phyloP scores from a whole-genome alignment of 1,140 invertebrate genomes.

The Drosophila pectinifera region DNA sequence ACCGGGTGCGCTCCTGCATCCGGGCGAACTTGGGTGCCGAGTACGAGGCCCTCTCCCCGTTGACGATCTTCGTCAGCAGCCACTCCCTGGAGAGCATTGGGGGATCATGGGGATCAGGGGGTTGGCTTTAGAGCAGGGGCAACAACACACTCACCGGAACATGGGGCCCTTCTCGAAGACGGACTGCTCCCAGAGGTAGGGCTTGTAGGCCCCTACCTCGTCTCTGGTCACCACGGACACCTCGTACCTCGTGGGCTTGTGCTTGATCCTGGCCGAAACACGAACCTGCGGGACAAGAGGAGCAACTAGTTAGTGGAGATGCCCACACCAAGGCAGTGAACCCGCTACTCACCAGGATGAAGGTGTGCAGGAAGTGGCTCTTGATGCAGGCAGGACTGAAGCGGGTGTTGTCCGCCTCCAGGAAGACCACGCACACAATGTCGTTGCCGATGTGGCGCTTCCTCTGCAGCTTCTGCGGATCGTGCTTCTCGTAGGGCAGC shows the following conservation, averaged over 20 bases:
- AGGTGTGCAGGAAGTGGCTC: constrained; percentile 96
- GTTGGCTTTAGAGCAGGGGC: too few relatives aligned
- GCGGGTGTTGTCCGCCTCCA: constrained; percentile 95
- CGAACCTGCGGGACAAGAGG: constrained; percentile 86
- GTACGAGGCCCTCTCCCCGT: constrained; percentile 98
- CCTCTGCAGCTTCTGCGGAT: constrained; percentile 96
- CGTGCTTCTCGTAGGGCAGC: constrained; percentile 95
- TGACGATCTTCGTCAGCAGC: constrained; percentile 98
- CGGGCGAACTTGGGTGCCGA: constrained; percentile 98
- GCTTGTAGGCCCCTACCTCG: constrained; percentile 98
- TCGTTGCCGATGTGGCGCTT: constrained; percentile 99
- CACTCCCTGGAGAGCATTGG: constrained; percentile 90
- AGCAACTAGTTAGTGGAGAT: not conserved
- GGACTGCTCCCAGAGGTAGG: constrained; percentile 96
- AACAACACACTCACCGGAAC: constrained; percentile 87
- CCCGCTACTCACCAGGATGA: constrained; percentile 89
- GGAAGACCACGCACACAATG: constrained; percentile 98
- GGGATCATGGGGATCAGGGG: not conserved
- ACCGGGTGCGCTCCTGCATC: constrained; percentile 96
- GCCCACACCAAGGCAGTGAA: too few relatives aligned
- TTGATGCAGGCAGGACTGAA: constrained; percentile 97
- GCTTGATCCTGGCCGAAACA: constrained; percentile 93
- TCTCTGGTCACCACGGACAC: constrained; percentile 97
- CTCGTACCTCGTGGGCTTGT: constrained; percentile 94
- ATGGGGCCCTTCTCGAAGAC: constrained; percentile 96